Percentiles rank a stretch among this genome's conserved stretches.
phyloP scores from a whole-genome alignment of 1,140 invertebrate genomes.

The Chrysopa pallens region DNA sequence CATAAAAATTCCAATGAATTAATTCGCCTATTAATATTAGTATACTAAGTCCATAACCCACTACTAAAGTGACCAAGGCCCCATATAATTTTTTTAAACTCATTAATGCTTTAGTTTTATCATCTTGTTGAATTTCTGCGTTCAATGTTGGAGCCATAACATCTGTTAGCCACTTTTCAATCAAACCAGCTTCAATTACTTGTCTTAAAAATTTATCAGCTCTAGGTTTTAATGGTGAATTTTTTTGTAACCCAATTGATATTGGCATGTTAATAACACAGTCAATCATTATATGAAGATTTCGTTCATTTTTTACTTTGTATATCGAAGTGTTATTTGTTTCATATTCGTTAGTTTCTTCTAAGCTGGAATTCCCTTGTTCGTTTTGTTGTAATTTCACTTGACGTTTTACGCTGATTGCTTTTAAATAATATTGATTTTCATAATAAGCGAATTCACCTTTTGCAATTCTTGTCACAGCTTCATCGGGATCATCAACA shows the following conservation, averaged over 20 bases:
- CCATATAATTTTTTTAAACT: slow-evolving; percentile 59
- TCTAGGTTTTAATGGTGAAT: slow-evolving; percentile 53
- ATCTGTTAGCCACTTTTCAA: slow-evolving; percentile 62
- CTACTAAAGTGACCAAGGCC: slow-evolving; percentile 43
- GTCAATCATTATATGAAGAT: slow-evolving; percentile 60
- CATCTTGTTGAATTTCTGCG: slow-evolving; percentile 14
- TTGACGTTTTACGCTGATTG: slow-evolving; percentile 36
- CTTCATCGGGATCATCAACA: slow-evolving; percentile 31
- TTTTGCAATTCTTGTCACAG: slow-evolving; percentile 39
- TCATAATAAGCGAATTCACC: slow-evolving; percentile 64
- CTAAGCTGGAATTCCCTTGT: background rate
- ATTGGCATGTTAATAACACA: slow-evolving; percentile 65
- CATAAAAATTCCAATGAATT: slow-evolving; percentile 41
- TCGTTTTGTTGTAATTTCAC: slow-evolving; percentile 14
- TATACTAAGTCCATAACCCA: slow-evolving; percentile 44
- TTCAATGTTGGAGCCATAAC: slow-evolving; percentile 33
- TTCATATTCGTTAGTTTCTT: slow-evolving; percentile 6
- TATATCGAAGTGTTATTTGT: slow-evolving; percentile 1
- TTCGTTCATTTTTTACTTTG: slow-evolving; percentile 22
- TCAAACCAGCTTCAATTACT: slow-evolving; percentile 53
- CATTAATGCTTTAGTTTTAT: slow-evolving; percentile 46
- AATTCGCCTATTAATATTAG: slow-evolving; percentile 37
- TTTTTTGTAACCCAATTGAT: slow-evolving; percentile 56
- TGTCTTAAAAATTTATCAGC: slow-evolving; percentile 44
- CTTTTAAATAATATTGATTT: slow-evolving; percentile 50